Evolutionary conservation across 2,888 invertebrate species (phyloP).

Genomic region (Acleris cristana): DNA sequence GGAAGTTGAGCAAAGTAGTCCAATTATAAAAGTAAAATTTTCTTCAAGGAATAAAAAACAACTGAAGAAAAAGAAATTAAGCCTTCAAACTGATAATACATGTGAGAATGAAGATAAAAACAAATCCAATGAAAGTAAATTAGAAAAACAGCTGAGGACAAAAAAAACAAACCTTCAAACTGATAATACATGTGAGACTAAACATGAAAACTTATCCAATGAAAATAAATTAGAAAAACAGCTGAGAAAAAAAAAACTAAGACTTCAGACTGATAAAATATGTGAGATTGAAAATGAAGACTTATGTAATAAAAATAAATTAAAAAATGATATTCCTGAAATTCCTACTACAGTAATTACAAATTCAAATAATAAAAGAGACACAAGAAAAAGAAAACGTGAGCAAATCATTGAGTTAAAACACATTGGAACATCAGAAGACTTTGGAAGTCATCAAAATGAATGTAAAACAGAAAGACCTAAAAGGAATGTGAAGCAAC

Average conservation of each 20-base stretch:
- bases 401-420: conserved; percentile 1
- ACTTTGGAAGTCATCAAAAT: conserved; percentile 2
- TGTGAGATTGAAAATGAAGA: conserved; percentile 33
- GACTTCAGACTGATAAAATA: conserved; percentile 45
- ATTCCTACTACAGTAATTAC: not conserved
- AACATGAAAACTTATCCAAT: conserved; percentile 28
- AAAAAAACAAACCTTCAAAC: conserved; percentile 53
- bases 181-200: conserved; percentile 37
- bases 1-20: conserved; percentile 44
- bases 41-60: conserved; percentile 60
- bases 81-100: conserved; percentile 45
- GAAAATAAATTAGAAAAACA: conserved; percentile 21
- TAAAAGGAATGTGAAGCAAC: conserved; percentile 67
- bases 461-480: conserved; percentile 55
- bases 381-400: conserved; percentile 32
- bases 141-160: conserved; percentile 45
- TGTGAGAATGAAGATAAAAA: conserved; percentile 34
- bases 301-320: conserved; percentile 7
- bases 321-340: conserved; percentile 5
- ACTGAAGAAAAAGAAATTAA: conserved; percentile 55
- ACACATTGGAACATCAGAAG: conserved; percentile 1
- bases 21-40: conserved; percentile 67
- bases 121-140: conserved; percentile 6
- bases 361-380: conserved; percentile 24
- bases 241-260: conserved; percentile 54